Conservation (phyloP, 2,797 vertebrate genomes). For the Naso thynnoides region DNA sequence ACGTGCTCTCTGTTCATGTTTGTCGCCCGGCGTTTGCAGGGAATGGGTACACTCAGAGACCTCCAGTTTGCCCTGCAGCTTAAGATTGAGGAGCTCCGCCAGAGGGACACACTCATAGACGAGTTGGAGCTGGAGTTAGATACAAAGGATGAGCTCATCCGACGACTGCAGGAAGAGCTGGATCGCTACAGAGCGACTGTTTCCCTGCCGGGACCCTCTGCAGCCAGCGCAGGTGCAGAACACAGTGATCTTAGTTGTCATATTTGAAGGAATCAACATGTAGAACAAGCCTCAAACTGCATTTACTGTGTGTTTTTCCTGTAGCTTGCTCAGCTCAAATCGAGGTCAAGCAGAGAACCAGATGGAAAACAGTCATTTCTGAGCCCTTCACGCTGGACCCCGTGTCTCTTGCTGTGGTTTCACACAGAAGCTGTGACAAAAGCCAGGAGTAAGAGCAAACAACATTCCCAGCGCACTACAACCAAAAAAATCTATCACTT, state of each 20-base stretch:
- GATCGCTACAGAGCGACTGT: constrained; percentile 83
- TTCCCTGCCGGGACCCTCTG: constrained; percentile 68
- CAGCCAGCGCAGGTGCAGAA: constrained; percentile 59
- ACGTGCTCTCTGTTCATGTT: too few species aligned
- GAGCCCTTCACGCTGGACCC: constrained; percentile 77
- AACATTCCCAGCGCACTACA: constrained; percentile 30
- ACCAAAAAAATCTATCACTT: constrained; percentile 9
- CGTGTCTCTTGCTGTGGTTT: constrained; percentile 63
- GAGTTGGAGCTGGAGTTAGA: constrained; percentile 87
- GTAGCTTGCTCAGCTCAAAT: constrained; percentile 63
- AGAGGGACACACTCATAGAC: constrained; percentile 87
- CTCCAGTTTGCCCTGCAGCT: constrained; percentile 87
- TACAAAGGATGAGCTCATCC: constrained; percentile 87
- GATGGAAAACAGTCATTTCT: constrained; percentile 80
- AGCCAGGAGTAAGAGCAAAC: constrained; percentile 79
- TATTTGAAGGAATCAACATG: constrained; percentile 17
- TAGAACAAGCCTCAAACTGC: not conserved
- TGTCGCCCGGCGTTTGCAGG: constrained; percentile 41
- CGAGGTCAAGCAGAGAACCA: constrained; percentile 66
- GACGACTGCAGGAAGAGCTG: constrained; percentile 86
- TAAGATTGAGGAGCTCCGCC: constrained; percentile 89
- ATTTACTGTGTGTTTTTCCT: not conserved
- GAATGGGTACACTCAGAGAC: constrained; percentile 87
- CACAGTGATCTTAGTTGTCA: not conserved
- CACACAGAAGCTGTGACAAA: constrained; percentile 80